phyloP scores from a whole-genome alignment of 1,140 invertebrate species.

The Drosophila malerkotliana region DNA sequence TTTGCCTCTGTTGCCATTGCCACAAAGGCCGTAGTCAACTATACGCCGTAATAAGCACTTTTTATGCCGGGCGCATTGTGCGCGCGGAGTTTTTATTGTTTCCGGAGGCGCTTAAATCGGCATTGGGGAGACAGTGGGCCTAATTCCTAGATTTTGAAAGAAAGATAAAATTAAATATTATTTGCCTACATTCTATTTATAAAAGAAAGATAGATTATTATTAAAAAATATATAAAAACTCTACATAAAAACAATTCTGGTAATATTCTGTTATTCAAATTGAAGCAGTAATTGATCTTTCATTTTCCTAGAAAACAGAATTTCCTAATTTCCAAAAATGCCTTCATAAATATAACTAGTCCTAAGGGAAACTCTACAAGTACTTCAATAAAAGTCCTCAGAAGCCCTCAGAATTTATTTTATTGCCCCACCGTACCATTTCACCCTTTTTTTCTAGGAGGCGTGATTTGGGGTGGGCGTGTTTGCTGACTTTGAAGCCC shows the following conservation, averaged over 20 bases:
- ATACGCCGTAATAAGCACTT: slow-evolving; percentile 74
- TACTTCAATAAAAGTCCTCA: not conserved
- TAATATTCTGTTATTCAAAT: no score
- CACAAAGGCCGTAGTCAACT: slow-evolving; percentile 48
- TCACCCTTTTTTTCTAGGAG: slow-evolving; percentile 12
- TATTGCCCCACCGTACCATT: slow-evolving; percentile 11
- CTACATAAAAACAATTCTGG: no score
- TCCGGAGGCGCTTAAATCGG: slow-evolving; percentile 52
- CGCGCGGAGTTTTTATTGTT: slow-evolving; percentile 71
- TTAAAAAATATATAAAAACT: no score
- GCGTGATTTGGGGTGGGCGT: slow-evolving; percentile 44
- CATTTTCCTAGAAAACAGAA: not conserved
- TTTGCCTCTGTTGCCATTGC: slow-evolving; percentile 6
- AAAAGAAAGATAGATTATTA: no score
- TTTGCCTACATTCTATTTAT: no score
- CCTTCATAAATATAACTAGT: not conserved
- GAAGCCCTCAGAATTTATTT: not conserved
- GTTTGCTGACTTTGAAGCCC: slow-evolving; percentile 63
- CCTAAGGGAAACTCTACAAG: not conserved
- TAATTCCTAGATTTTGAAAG: not conserved
- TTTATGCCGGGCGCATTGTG: slow-evolving; percentile 71
- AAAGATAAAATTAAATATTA: not conserved
- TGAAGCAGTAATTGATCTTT: not conserved
- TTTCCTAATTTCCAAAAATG: not conserved
- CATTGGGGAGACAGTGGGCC: slow-evolving; percentile 34